These are phyloP conservation scores for Brachionus sp. DNA, from an alignment of 1,140 invertebrate species.

Conservation along the genomic window DNA sequence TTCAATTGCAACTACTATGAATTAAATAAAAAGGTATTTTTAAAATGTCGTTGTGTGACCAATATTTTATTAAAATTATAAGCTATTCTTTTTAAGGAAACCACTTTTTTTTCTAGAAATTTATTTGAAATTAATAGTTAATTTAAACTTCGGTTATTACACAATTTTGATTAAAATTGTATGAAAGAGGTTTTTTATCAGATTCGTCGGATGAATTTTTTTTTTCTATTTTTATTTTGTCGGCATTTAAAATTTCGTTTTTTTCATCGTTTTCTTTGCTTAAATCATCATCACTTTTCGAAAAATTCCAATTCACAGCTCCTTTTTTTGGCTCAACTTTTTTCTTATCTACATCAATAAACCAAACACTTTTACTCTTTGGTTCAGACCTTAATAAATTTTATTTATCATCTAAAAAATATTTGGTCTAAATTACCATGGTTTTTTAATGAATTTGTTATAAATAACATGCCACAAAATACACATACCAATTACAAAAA, in stretches of 20 bases:
- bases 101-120: neutral
- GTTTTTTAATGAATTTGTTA: neutral
- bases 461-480: slow-evolving; percentile 1
- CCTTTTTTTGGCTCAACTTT: neutral
- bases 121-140: neutral
- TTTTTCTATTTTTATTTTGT: neutral
- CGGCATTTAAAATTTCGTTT: no score
- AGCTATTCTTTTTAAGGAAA: no score
- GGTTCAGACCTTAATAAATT: neutral
- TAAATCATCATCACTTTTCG: neutral
- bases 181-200: neutral
- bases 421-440: neutral
- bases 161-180: neutral
- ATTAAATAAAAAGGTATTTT: no score
- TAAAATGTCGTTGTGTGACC: no score
- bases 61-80: no score
- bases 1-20: no score
- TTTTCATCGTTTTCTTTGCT: neutral
- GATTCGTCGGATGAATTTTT: neutral
- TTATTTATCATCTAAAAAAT: neutral
- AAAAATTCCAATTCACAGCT: neutral
- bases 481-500: neutral
- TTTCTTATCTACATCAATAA: slow-evolving; percentile 11
- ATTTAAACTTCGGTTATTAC: slow-evolving; percentile 1
- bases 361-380: neutral